Percentiles rank a stretch among this genome's conserved stretches.
Conservation (phyloP, 2,113 vertebrate genomes). For the Oryzias curvinotus region DNA sequence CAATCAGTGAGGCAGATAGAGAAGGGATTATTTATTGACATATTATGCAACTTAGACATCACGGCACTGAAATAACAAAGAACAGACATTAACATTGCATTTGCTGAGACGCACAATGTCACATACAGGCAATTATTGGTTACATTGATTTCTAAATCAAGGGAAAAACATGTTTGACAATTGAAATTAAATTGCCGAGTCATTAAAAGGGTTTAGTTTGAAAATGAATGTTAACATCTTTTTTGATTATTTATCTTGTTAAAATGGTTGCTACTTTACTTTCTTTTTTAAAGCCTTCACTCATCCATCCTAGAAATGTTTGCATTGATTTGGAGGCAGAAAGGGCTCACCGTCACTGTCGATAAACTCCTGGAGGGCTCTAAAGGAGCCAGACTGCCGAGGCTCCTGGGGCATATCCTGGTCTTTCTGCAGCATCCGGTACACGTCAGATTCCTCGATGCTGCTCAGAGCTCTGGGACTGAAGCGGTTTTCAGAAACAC, state of each 20-base stretch:
- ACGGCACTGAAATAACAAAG: not conserved
- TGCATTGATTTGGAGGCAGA: not conserved
- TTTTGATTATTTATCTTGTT: no score
- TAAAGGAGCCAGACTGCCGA: conserved; percentile 95
- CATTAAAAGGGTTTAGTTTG: no score
- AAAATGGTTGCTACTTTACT: no score
- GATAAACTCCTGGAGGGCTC: conserved; percentile 91
- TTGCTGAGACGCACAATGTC: not conserved
- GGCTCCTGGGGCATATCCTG: conserved; percentile 83
- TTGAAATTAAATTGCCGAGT: no score
- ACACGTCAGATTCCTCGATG: conserved; percentile 91
- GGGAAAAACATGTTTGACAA: no score
- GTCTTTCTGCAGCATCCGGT: conserved; percentile 87
- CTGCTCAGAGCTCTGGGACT: conserved; percentile 79
- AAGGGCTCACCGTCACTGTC: conserved; percentile 85
- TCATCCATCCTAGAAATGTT: not conserved
- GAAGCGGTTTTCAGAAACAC: conserved; percentile 39
- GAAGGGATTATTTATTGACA: not conserved
- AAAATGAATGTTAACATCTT: no score
- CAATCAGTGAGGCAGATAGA: conserved; percentile 1
- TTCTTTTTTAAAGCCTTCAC: no score
- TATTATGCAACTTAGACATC: not conserved
- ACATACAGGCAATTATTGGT: no score
- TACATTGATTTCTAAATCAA: no score
- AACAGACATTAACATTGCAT: not conserved